Evolutionary conservation across 2,797 vertebrate genomes (phyloP), one percentile per base, ranked within the genome.

Genomic region (Lates japonicus): DNA sequence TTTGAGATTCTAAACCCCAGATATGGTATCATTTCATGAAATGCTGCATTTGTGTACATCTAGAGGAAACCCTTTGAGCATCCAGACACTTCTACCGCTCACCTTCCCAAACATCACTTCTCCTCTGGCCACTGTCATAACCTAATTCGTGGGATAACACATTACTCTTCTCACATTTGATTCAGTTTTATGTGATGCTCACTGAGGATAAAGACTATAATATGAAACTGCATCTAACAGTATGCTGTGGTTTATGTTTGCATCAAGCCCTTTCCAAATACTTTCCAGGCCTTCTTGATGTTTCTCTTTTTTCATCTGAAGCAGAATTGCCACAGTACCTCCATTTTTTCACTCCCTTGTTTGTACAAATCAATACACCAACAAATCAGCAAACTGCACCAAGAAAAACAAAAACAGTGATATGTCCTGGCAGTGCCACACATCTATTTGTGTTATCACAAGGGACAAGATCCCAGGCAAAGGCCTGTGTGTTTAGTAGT

Each of bases 341-440:
- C 41, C 52, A 37, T 33, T 25, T 6, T 55, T 48, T 29, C 25
- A 37, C 29, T 29, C 7, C 35, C 54, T 35, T 65, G 37, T 70
- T 79, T 19, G 7, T 29, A 22, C 31, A 5, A 29, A 60, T 1
- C 37, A 51, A 61, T n/a, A 52, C n/a, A 5, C 49, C n/a, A 49
- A n/a, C 7, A 78, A 64, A 72, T 66, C 51, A 76, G 59, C 33
- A 74, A 59, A 74, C 2, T 58, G 41, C 44, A 76, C 10, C 6
- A 35, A 61, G 12, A 62, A 41, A 58, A 54, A 39, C 4, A 58
- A 29, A 35, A 52, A 31, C 49, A 46, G n/a, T 57, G 46, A 41
- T 62, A 37, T 17, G 8, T 17, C 22, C 41, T 63, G 44, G 54
- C 55, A 58, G 39, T 44, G 73, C 13, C 59, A 76, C 54, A 59